Evolutionary conservation across 2,888 invertebrate species (phyloP), one percentile per base, ranked within the genome.

Genomic region (Teleogryllus oceanicus): DNA sequence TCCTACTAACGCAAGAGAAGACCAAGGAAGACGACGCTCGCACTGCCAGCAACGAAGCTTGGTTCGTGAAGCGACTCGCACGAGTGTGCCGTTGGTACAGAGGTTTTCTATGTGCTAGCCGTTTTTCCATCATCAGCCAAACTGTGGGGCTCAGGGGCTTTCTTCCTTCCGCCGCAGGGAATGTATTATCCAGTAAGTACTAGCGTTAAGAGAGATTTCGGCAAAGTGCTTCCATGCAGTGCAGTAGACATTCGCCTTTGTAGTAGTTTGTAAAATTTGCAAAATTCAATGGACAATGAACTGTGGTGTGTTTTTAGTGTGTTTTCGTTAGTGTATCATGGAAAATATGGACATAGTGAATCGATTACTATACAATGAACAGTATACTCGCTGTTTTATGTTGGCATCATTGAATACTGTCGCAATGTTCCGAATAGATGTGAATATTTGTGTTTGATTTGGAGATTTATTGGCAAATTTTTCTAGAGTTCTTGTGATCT

Each of bases 141-240:
- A 93, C 96, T 96, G 96, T 96, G 96, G 96, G 95, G 96, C 91
- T 94, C 95, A 90, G 95, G 95, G 92, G 94, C 95, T 90, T 96
- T 94, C 91, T 95, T 96, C 91, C 93, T 96, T 93, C 95, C 95
- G 93, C 94, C 94, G 90, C 96, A 95, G 94, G 96, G 96, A 93
- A 95, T 96, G 93, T 96, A 95, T 91, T 96, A 96, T 92, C 96
- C 95, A 93, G 95, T 96, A 91, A 95, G 95, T 94, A 83, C 80
- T 74, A 49, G 78, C 13, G 5, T 21, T 75, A 62, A 62, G n/a
- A 18, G 2, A 62, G 11, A 18, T 18, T 18, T 13, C 62, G 62
- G 62, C n/a, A 13, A 62, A 62, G 16, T 62, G 62, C 13, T 13
- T 62, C n/a, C 4, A 62, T 37, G 37, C 8, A 10, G 37, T 37